Evolutionary conservation across 2,888 invertebrate species (phyloP).

Genomic region (Synanthedon tipuliformis): DNA sequence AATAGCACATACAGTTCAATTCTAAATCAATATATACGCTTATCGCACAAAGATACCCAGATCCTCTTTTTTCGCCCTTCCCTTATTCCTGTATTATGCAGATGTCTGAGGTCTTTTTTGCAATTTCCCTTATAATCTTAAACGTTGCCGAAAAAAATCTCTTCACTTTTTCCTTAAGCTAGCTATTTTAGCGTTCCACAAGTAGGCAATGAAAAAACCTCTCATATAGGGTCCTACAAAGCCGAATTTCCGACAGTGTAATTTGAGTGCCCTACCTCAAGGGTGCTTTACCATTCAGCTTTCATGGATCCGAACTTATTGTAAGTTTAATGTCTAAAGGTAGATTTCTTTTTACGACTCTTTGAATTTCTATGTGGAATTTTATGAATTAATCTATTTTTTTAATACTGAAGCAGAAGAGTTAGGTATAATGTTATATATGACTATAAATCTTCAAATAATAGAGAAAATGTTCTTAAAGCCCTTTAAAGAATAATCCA

Average conservation of each 20-base stretch:
- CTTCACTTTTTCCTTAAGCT: not conserved
- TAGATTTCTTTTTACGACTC: not conserved
- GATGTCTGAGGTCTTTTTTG: not conserved
- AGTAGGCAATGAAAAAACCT: conserved; percentile 5
- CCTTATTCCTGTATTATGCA: not conserved
- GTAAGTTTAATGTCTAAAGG: not conserved
- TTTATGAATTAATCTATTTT: not conserved
- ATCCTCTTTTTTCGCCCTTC: too few relatives aligned
- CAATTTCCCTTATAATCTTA: not conserved
- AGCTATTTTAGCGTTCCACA: conserved; percentile 1
- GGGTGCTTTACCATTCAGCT: conserved; percentile 15
- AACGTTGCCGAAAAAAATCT: not conserved
- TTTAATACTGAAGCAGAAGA: too few relatives aligned
- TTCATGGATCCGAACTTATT: conserved; percentile 5
- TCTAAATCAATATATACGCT: too few relatives aligned
- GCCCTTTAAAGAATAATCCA: too few relatives aligned
- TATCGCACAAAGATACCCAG: too few relatives aligned
- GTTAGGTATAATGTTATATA: too few relatives aligned
- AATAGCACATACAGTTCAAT: too few relatives aligned
- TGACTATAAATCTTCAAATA: too few relatives aligned
- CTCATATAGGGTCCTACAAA: conserved; percentile 15
- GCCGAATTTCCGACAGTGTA: conserved; percentile 19
- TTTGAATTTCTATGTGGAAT: not conserved
- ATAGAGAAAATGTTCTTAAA: too few relatives aligned
- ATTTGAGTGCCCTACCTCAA: conserved; percentile 15